Conservation (phyloP, 2,797 vertebrate species). For the Danio jaintianensis region DNA sequence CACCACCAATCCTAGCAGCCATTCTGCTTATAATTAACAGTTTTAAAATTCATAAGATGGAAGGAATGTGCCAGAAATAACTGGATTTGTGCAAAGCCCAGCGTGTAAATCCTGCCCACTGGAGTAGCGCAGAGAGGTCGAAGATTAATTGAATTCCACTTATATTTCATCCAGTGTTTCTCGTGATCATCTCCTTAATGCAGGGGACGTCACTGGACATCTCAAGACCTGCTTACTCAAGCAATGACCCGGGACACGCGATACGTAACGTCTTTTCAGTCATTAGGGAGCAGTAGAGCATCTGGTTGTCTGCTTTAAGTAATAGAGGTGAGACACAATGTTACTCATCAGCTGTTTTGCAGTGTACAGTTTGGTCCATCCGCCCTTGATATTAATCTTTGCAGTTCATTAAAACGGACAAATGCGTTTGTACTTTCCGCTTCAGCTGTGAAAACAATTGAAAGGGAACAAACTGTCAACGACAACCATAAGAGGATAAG, state of each 20-base stretch:
- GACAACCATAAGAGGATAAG: constrained; percentile 8
- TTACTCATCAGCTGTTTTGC: constrained; percentile 2
- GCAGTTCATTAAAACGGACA: constrained; percentile 16
- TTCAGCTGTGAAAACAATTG: constrained; percentile 22
- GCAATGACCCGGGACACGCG: background rate
- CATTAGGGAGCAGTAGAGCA: constrained; percentile 5
- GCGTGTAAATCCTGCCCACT: constrained; percentile 55
- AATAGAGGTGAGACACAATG: constrained; percentile 18
- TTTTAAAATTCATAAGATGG: constrained; percentile 61
- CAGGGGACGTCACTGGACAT: constrained; percentile 20
- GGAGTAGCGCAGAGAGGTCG: constrained; percentile 7
- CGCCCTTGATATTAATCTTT: background rate
- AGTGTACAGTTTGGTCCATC: constrained; percentile 7
- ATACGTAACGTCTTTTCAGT: constrained; percentile 8
- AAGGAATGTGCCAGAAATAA: constrained; percentile 75
- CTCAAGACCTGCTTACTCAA: constrained; percentile 22
- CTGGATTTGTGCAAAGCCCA: constrained; percentile 66
- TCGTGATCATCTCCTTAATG: constrained; percentile 16
- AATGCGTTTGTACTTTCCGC: constrained; percentile 15
- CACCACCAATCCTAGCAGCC: constrained; percentile 30
- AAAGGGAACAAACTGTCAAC: constrained; percentile 26
- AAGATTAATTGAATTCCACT: constrained; percentile 36
- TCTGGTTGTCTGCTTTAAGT: constrained; percentile 37
- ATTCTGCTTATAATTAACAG: constrained; percentile 61
- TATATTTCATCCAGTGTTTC: constrained; percentile 27